Conservation (phyloP, 92 coral and sea anemone genomes). For the Blastomussa wellsi region DNA sequence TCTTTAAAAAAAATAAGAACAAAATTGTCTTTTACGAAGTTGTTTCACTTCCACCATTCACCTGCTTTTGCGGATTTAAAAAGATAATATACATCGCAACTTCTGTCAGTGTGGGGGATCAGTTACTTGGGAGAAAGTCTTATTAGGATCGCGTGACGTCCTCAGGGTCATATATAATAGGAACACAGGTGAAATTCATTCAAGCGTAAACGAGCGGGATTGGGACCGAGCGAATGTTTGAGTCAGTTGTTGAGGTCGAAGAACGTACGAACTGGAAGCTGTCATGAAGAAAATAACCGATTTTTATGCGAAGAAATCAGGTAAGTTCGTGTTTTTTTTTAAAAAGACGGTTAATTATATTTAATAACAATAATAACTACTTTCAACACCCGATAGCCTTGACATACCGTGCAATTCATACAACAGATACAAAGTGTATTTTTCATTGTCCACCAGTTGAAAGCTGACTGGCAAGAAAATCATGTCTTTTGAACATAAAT, state of each 20-base stretch:
- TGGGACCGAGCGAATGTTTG: constrained; percentile 17
- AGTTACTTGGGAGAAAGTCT: neutral
- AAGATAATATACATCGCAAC: constrained; percentile 23
- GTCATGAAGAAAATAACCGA: constrained; percentile 17
- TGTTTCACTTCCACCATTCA: constrained; percentile 26
- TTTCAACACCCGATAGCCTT: too few species aligned
- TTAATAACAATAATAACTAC: constrained; percentile 10
- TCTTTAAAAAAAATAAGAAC: too few species aligned
- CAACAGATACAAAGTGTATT: too few species aligned
- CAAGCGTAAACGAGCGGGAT: constrained; percentile 29
- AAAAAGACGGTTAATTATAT: constrained; percentile 14
- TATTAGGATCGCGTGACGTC: neutral
- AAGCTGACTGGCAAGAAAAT: too few species aligned
- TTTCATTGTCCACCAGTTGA: too few species aligned
- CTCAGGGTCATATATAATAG: constrained; percentile 15
- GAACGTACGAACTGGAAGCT: neutral
- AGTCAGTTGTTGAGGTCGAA: neutral
- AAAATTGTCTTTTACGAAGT: constrained; percentile 20
- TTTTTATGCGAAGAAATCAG: constrained; percentile 20
- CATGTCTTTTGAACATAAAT: too few species aligned
- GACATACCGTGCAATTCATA: too few species aligned
- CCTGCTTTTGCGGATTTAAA: constrained; percentile 18
- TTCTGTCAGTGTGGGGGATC: neutral
- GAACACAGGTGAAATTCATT: constrained; percentile 31
- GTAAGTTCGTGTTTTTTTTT: constrained; percentile 26